Conservation (phyloP, 2,888 invertebrate genomes). For the Drosophila pseudotakahashii region DNA sequence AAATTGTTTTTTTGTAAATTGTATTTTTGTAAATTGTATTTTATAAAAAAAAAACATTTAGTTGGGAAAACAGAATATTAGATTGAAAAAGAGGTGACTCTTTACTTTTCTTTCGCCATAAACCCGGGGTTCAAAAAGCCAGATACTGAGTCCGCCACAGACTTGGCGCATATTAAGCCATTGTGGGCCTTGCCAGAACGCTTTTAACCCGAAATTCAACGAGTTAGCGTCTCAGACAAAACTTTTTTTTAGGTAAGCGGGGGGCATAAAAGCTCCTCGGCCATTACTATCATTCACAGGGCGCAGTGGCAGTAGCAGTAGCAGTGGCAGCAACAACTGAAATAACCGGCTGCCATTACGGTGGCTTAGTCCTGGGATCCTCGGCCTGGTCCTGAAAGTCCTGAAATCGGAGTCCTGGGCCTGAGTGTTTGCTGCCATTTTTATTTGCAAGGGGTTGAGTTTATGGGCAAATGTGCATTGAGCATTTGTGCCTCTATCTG, state of each 20-base stretch:
- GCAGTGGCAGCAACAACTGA: slow-evolving; percentile 32
- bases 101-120: slow-evolving; percentile 10
- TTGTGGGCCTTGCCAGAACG: slow-evolving; percentile 65
- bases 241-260: slow-evolving; percentile 74
- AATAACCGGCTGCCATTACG: slow-evolving; percentile 52
- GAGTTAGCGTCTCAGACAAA: slow-evolving; percentile 70
- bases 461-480: slow-evolving; percentile 69
- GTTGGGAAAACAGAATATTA: too few species aligned
- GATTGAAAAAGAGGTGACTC: too few species aligned
- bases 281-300: slow-evolving; percentile 76
- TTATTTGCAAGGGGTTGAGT: slow-evolving; percentile 62
- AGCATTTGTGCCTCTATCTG: slow-evolving; percentile 34
- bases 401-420: slow-evolving; percentile 19
- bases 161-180: slow-evolving; percentile 66
- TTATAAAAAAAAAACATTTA: too few species aligned
- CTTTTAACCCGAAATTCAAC: slow-evolving; percentile 75
- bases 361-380: slow-evolving; percentile 37
- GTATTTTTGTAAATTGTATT: too few species aligned
- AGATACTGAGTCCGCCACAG: slow-evolving; percentile 21
- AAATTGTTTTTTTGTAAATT: too few species aligned
- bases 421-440: slow-evolving; percentile 74
- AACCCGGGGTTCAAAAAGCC: slow-evolving; percentile 13
- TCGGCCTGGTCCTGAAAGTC: slow-evolving; percentile 11
- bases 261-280: slow-evolving; percentile 66
- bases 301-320: slow-evolving; percentile 24